A percentile compares a stretch with the other conserved stretches of the same genome.
These are phyloP conservation scores for Coptotermes formosanus DNA, from an alignment of 1,140 invertebrate species.

Conservation along the genomic window DNA sequence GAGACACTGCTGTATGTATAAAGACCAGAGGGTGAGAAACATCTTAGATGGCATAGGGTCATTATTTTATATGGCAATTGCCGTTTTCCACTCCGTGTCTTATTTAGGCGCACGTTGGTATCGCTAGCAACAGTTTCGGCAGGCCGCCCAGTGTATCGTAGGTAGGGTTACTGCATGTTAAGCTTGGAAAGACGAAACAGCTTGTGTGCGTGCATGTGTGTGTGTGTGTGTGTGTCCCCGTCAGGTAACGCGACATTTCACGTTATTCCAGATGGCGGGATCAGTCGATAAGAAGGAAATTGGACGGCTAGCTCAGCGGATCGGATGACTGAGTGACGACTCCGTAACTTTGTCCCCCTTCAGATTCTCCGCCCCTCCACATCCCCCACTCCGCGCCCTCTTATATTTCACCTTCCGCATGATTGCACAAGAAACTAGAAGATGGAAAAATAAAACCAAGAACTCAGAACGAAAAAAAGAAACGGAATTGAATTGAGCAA, in stretches of 20 bases:
- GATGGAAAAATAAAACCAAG: not conserved
- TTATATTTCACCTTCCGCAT: not conserved
- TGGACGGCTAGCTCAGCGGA: not conserved
- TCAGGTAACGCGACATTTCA: not conserved
- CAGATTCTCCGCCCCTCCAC: not conserved
- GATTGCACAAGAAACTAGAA: not conserved
- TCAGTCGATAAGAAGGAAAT: slow-evolving; percentile 6
- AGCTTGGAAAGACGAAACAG: too few species aligned
- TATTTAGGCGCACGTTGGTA: too few species aligned
- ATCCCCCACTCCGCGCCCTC: not conserved
- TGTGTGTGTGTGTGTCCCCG: too few species aligned
- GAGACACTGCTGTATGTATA: too few species aligned
- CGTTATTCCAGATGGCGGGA: slow-evolving; percentile 1
- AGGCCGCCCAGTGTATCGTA: too few species aligned
- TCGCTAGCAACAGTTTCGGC: too few species aligned
- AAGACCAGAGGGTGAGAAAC: too few species aligned
- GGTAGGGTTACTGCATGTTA: too few species aligned
- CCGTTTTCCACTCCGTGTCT: too few species aligned
- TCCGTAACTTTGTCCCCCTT: not conserved
- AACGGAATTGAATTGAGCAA: not conserved
- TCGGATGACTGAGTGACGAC: not conserved
- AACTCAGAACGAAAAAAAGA: not conserved
- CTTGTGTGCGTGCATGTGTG: too few species aligned
- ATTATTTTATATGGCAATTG: too few species aligned
- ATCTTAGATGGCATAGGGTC: too few species aligned